Conservation (phyloP, 2,888 invertebrate genomes). For the Rhamnusium bicolor region DNA sequence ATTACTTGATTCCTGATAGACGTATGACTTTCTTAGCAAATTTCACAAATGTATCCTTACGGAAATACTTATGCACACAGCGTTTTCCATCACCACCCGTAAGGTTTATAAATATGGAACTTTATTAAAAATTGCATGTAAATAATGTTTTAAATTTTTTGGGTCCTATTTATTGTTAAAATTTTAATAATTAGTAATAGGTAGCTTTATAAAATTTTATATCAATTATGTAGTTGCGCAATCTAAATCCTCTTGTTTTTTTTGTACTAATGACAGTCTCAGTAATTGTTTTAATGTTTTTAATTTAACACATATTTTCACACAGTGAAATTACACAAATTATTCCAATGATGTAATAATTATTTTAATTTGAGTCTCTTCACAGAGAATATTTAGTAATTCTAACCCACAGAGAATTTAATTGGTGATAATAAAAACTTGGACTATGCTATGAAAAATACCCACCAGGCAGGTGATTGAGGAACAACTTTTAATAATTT, state of each 20-base stretch:
- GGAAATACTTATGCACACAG: too few relatives aligned
- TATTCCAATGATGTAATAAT: not conserved
- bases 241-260: slow-evolving; percentile 8
- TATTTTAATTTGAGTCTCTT: not conserved
- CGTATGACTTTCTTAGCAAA: too few relatives aligned
- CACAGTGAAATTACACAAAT: not conserved
- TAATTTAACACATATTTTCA: not conserved
- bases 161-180: not conserved
- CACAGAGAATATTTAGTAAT: not conserved
- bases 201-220: not conserved
- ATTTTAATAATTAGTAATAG: not conserved
- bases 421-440: too few relatives aligned
- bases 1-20: too few relatives aligned
- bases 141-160: not conserved
- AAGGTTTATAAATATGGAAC: too few relatives aligned
- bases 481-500: too few relatives aligned
- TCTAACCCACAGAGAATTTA: not conserved
- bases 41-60: too few relatives aligned
- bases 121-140: not conserved
- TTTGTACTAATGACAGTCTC: not conserved
- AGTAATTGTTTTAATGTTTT: not conserved
- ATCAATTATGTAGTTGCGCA: not conserved
- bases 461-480: too few relatives aligned
- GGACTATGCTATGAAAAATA: too few relatives aligned
- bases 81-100: too few relatives aligned